Evolutionary conservation across 2,888 invertebrate species (phyloP), one percentile per base, ranked within the genome.

Genomic region (Phrixothrix hirtus): DNA sequence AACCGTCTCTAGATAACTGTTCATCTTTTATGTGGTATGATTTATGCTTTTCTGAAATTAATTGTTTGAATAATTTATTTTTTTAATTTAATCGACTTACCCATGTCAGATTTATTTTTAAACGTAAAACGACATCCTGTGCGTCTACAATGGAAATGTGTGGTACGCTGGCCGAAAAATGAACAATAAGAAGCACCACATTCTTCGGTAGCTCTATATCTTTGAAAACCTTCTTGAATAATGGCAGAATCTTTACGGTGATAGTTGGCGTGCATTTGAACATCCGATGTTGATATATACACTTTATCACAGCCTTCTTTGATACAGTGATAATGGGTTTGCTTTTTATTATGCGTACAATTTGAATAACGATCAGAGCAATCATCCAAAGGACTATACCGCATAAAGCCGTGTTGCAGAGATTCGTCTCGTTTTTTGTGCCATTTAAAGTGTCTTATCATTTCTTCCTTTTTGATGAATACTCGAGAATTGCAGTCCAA

Each of bases 41-140:
- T 77, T 97, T 98, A 81, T 98, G 98, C 78, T 98, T 98, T 78
- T 98, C 97, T 96, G 11, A 29, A 49, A 41, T 15, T 6, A 29
- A 11, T 26, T 37, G 12, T 17, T 21, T n/a, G n/a, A n/a, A n/a
- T n/a, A n/a, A n/a, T n/a, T n/a, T n/a, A n/a, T n/a, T n/a, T n/a
- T n/a, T n/a, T n/a, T n/a, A n/a, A n/a, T 45, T 27, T 12, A 29
- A 35, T n/a, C 14, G 13, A 74, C 86, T 83, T 80, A 97, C 96
- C 97, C 96, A 98, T 98, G 78, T 98, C 98, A 65, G 96, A 95
- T 76, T 98, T 98, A 75, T 98, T 97, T 79, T 98, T 98, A 78
- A 98, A 98, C 0, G 96, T 97, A 71, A 89, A 96, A 62, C 89
- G 88, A 77, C 98, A 98, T 7, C 89, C 90, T 43, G 88, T 81